These are phyloP conservation scores for Saturnia japonica DNA, from an alignment of 2,888 invertebrate species.

Conservation along the genomic window DNA sequence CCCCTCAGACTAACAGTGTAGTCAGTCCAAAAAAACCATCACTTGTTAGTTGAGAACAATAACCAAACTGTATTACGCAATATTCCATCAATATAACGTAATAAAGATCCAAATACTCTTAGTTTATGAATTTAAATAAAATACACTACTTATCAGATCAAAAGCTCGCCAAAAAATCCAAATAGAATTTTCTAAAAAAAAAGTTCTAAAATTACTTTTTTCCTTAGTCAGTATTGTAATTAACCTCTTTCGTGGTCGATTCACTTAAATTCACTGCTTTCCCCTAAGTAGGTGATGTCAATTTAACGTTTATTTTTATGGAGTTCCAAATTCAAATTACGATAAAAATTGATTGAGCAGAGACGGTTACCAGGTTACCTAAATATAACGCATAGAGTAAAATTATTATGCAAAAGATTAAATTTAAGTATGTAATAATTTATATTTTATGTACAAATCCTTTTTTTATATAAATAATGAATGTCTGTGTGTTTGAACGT, in stretches of 20 bases:
- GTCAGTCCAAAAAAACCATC: no score
- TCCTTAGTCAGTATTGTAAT: background rate
- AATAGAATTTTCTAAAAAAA: background rate
- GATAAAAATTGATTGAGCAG: constrained; percentile 17
- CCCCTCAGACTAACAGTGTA: no score
- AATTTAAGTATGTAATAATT: background rate
- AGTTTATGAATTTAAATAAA: no score
- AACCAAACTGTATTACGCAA: no score
- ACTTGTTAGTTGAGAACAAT: no score
- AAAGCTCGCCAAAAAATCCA: no score
- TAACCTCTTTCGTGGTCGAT: constrained; percentile 13
- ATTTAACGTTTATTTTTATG: constrained; percentile 22
- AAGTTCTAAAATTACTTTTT: background rate
- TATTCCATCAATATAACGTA: no score
- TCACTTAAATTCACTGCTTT: constrained; percentile 4
- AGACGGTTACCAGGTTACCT: constrained; percentile 23
- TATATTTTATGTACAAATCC: no score
- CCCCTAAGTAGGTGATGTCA: constrained; percentile 22
- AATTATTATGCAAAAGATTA: background rate
- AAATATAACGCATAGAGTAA: background rate
- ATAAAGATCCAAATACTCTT: no score
- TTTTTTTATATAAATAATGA: no score
- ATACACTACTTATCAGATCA: no score
- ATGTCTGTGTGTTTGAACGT: background rate
- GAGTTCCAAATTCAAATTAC: constrained; percentile 23